A percentile compares a stretch with the other conserved stretches of the same genome.
Conservation (phyloP, 2,888 invertebrate species). For the Leucoptera coffeella region DNA sequence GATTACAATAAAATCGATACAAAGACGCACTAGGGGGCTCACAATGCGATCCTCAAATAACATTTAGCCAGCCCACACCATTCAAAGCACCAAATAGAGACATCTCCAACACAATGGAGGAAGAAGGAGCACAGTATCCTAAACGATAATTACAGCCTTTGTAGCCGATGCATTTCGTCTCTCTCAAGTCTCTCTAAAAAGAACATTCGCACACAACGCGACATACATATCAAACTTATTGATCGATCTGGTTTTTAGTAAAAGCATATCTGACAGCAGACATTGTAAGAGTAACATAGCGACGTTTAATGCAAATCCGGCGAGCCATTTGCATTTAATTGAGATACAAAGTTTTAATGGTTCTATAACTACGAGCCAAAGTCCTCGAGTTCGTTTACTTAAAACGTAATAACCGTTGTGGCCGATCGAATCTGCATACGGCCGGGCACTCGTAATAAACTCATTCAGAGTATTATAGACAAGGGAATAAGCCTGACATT, state of each 20-base stretch:
- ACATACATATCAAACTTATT: too few relatives aligned
- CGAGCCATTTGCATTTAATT: too few relatives aligned
- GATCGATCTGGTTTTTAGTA: too few relatives aligned
- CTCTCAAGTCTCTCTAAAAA: too few relatives aligned
- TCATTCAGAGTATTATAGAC: slow-evolving; percentile 34
- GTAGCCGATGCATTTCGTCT: slow-evolving; percentile 24
- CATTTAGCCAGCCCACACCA: slow-evolving; percentile 50
- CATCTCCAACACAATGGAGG: slow-evolving; percentile 29
- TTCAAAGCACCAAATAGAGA: slow-evolving; percentile 50
- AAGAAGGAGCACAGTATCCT: slow-evolving; percentile 32
- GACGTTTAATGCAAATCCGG: too few relatives aligned
- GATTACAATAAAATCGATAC: slow-evolving; percentile 19
- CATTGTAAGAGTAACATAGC: too few relatives aligned
- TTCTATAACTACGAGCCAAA: too few relatives aligned
- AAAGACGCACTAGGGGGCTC: slow-evolving; percentile 39
- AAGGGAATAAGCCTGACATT: slow-evolving; percentile 30
- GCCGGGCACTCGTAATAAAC: slow-evolving; percentile 34
- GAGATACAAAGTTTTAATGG: too few relatives aligned
- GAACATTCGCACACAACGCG: too few relatives aligned
- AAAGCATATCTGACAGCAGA: too few relatives aligned
- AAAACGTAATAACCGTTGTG: slow-evolving; percentile 4
- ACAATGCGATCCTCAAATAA: slow-evolving; percentile 49
- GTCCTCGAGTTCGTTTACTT: too few relatives aligned
- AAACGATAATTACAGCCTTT: slow-evolving; percentile 48
- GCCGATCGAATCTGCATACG: slow-evolving; percentile 16